These are phyloP conservation scores for Polydesmus complanatus DNA, from an alignment of 2,888 invertebrate genomes.

Conservation along the genomic window DNA sequence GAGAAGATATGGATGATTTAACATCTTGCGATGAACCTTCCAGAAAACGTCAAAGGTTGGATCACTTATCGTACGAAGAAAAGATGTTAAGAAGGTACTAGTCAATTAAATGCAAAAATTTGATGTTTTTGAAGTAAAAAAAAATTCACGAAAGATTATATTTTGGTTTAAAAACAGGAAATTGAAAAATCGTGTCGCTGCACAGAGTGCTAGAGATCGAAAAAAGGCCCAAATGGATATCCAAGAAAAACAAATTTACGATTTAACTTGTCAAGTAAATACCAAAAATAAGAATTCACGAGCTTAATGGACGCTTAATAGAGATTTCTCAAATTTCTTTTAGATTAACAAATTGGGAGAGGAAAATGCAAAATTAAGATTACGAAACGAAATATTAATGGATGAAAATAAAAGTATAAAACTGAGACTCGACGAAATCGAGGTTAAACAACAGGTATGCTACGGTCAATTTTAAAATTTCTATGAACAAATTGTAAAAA, in stretches of 20 bases:
- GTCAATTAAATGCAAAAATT: constrained; percentile 28
- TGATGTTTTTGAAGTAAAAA: constrained; percentile 17
- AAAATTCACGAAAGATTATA: background rate
- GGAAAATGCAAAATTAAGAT: background rate
- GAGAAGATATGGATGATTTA: too few species aligned
- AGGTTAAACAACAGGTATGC: background rate
- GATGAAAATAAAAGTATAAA: background rate
- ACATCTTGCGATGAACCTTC: background rate
- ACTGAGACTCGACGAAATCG: background rate
- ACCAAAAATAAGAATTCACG: background rate
- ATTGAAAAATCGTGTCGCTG: constrained; percentile 89
- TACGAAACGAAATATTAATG: background rate
- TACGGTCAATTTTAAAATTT: too few species aligned
- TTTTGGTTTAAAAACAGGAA: too few species aligned
- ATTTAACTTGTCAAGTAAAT: constrained; percentile 33
- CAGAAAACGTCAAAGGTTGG: constrained; percentile 54
- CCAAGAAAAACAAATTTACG: constrained; percentile 48
- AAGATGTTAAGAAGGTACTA: constrained; percentile 69
- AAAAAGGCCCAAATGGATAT: constrained; percentile 89
- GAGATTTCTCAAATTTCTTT: background rate
- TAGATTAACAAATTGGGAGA: background rate
- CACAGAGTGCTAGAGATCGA: constrained; percentile 90
- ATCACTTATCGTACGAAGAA: constrained; percentile 73
- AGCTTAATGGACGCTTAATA: background rate
- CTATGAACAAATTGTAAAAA: too few species aligned